These are phyloP conservation scores for Limosa lapponica DNA, from an alignment of 2,797 vertebrate species.

Conservation along the genomic window DNA sequence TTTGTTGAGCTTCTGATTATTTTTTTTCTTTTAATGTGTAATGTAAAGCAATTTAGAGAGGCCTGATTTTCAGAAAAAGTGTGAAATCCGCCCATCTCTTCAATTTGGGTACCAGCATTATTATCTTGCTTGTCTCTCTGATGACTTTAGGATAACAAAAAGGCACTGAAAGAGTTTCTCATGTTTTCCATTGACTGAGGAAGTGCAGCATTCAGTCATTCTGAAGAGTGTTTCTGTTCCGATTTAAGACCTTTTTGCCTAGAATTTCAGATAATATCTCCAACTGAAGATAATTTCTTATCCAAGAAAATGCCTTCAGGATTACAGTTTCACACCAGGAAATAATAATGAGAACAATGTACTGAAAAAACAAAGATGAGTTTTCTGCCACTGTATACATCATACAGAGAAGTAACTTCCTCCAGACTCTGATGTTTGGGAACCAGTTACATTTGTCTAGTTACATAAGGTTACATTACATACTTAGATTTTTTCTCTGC, in stretches of 20 bases:
- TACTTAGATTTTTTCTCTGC: not conserved
- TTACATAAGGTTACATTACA: not conserved
- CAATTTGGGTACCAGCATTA: not conserved
- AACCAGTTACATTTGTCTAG: not conserved
- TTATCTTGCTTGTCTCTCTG: not conserved
- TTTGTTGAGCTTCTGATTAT: not conserved
- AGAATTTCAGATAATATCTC: not conserved
- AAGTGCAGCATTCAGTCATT: not conserved
- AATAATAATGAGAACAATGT: not conserved
- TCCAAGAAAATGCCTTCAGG: not conserved
- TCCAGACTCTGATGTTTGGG: not conserved
- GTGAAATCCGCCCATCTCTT: not conserved
- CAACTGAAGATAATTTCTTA: not conserved
- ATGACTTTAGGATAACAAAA: not conserved
- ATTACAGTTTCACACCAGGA: not conserved
- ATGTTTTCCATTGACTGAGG: not conserved
- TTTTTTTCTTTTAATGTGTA: not conserved
- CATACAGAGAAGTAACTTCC: not conserved
- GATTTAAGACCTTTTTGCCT: not conserved
- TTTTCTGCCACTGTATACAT: not conserved
- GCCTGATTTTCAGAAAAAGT: not conserved
- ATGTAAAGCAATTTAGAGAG: not conserved
- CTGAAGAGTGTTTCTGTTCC: not conserved
- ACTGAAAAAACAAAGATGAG: not conserved
- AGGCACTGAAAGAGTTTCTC: not conserved